Percentiles rank a stretch among this genome's conserved stretches.
phyloP scores from a whole-genome alignment of 1,140 invertebrate genomes.

The Drosophila gunungcola region DNA sequence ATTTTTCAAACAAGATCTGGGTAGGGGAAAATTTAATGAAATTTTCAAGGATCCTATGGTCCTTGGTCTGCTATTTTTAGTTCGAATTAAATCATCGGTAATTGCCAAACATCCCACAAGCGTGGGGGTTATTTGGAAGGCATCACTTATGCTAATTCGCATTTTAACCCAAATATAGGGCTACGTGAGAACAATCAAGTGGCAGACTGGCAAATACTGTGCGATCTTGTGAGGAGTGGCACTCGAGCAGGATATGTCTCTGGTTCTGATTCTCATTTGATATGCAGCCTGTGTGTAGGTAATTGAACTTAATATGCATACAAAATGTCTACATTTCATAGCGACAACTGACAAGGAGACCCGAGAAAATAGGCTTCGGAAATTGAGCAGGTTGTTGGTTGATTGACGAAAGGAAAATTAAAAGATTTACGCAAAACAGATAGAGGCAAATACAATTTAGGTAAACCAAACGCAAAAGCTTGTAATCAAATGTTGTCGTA shows the following conservation, averaged over 20 bases:
- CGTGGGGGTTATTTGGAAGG: constrained; percentile 23
- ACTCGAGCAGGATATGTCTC: constrained; percentile 12
- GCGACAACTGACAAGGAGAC: constrained; percentile 28
- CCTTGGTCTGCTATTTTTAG: constrained; percentile 58
- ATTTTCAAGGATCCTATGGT: constrained; percentile 43
- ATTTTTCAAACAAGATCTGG: constrained; percentile 39
- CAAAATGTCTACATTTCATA: constrained; percentile 57
- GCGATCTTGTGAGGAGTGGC: constrained; percentile 6
- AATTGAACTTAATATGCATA: constrained; percentile 72
- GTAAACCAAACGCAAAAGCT: no score
- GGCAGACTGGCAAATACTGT: constrained; percentile 2
- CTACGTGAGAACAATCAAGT: constrained; percentile 45
- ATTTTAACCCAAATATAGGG: constrained; percentile 70
- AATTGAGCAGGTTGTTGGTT: not conserved
- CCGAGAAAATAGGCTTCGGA: constrained; percentile 37
- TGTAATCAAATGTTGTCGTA: not conserved
- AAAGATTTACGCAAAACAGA: not conserved
- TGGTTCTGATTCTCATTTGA: constrained; percentile 48
- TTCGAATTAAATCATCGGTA: constrained; percentile 53
- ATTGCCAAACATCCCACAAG: constrained; percentile 47
- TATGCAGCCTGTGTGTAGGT: constrained; percentile 66
- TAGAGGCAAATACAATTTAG: not conserved
- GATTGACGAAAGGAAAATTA: constrained; percentile 12
- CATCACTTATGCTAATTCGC: constrained; percentile 67
- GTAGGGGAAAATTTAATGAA: constrained; percentile 54